A percentile compares a stretch with the other conserved stretches of the same genome.
Conservation (phyloP, 2,797 vertebrate species). For the Mus spretus region DNA sequence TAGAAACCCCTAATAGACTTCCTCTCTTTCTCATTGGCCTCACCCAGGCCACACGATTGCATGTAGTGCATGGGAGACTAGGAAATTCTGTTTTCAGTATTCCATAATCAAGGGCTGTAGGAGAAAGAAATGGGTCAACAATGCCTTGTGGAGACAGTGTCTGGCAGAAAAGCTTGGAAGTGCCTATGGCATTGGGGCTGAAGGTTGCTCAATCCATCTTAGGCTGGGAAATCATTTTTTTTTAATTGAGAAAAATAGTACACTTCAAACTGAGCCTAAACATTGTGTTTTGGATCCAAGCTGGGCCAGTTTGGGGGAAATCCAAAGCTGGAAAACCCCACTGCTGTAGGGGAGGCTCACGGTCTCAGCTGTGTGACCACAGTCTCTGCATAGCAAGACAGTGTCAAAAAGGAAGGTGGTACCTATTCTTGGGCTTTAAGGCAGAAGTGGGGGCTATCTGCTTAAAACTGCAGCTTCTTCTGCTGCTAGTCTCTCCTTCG, state of each 20-base stretch:
- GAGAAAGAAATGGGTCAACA: neutral
- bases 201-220: slow-evolving; percentile 17
- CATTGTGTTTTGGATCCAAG: neutral
- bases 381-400: neutral
- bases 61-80: neutral
- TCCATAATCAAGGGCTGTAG: neutral
- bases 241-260: neutral
- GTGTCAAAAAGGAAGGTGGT: neutral
- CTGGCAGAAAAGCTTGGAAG: slow-evolving; percentile 43
- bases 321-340: slow-evolving; percentile 21
- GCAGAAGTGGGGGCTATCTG: neutral
- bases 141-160: neutral
- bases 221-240: neutral
- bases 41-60: neutral
- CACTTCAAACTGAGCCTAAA: slow-evolving; percentile 40
- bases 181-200: neutral
- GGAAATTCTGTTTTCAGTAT: slow-evolving; percentile 33
- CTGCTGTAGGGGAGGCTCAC: neutral
- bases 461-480: neutral
- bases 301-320: slow-evolving; percentile 28
- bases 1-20: neutral
- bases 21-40: neutral
- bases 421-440: neutral
- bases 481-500: neutral
- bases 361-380: accelerated